phyloP scores from a whole-genome alignment of 2,113 vertebrate genomes.

The Ifrita kowaldi region DNA sequence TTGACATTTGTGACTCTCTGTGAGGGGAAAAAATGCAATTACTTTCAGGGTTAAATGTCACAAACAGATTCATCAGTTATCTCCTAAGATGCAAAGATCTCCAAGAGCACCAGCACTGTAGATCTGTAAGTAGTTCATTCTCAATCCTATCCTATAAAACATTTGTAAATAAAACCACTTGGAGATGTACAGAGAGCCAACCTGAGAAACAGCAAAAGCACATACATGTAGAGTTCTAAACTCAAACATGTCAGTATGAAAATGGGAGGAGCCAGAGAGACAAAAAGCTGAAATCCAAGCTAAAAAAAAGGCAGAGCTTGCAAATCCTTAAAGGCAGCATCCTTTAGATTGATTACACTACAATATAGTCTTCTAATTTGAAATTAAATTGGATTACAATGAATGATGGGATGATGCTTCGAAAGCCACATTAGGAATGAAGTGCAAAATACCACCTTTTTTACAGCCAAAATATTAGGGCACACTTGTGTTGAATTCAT shows the following conservation, averaged over 20 bases:
- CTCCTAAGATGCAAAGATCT: neutral
- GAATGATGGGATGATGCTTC: neutral
- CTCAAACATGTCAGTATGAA: neutral
- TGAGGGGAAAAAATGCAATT: neutral
- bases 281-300: neutral
- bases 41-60: neutral
- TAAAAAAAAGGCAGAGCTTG: neutral
- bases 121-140: neutral
- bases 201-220: neutral
- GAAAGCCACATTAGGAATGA: neutral
- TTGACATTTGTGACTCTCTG: neutral
- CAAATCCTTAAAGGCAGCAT: neutral
- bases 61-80: neutral
- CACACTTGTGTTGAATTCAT: neutral
- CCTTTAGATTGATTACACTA: neutral
- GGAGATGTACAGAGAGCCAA: neutral
- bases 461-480: neutral
- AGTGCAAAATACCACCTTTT: neutral
- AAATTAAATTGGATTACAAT: neutral
- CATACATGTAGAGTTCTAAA: neutral
- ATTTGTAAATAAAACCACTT: neutral
- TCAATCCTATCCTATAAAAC: neutral
- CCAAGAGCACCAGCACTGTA: neutral
- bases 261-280: neutral
- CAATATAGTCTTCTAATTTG: neutral